A percentile compares a stretch with the other conserved stretches of the same genome.
Evolutionary conservation across 2,888 invertebrate species (phyloP).

Genomic region (Mechanitis mazaeus): DNA sequence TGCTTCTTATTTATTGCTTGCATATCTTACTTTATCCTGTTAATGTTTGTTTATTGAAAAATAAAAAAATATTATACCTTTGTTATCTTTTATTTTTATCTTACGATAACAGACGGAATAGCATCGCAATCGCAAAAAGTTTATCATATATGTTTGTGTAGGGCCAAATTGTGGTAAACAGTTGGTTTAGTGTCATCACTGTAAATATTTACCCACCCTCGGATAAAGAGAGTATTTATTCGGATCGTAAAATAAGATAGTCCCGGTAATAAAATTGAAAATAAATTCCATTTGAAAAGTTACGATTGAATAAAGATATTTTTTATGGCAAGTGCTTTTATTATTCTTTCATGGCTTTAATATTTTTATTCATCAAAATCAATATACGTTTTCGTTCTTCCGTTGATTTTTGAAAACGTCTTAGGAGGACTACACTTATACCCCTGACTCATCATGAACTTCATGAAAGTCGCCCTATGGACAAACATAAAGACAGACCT

Average conservation of each 20-base stretch:
- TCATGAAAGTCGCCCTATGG: no score
- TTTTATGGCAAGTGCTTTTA: conserved; percentile 1
- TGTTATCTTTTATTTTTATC: neutral
- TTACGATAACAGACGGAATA: neutral
- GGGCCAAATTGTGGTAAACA: conserved; percentile 40
- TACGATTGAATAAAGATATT: conserved; percentile 15
- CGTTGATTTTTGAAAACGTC: no score
- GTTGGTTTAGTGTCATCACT: conserved; percentile 44
- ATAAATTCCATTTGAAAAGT: conserved; percentile 25
- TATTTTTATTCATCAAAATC: no score
- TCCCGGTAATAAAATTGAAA: conserved; percentile 30
- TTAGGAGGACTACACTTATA: no score
- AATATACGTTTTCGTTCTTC: no score
- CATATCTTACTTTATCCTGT: conserved; percentile 13
- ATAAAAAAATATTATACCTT: neutral
- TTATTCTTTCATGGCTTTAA: no score
- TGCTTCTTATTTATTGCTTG: conserved; percentile 18
- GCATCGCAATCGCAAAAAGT: conserved; percentile 23
- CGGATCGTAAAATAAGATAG: conserved; percentile 33
- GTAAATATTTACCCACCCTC: conserved; percentile 41
- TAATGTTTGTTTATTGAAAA: conserved; percentile 1
- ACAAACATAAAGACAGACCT: no score
- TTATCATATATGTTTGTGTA: conserved; percentile 45
- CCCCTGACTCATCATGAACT: no score
- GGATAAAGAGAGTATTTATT: conserved; percentile 37